Evolutionary conservation across 2,888 invertebrate genomes (phyloP).

Genomic region (Cinara cedri): DNA sequence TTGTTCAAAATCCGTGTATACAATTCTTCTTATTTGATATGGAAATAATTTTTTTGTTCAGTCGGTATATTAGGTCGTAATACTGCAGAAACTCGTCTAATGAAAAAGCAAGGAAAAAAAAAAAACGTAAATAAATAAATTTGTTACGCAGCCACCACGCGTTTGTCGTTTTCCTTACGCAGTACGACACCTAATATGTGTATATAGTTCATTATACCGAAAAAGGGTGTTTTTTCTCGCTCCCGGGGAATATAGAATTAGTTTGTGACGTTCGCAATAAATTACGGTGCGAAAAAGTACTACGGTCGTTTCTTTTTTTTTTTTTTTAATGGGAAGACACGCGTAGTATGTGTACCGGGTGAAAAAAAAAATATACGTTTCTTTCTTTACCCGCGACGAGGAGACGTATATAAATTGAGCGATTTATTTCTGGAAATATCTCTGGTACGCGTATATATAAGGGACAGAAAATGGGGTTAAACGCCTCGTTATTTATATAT

Average conservation of each 20-base stretch:
- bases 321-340: conserved; percentile 41
- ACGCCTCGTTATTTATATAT: conserved; percentile 54
- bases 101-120: conserved; percentile 28
- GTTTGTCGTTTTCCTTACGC: background rate
- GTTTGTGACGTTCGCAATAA: conserved; percentile 52
- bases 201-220: conserved; percentile 16
- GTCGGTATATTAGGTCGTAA: too few relatives aligned
- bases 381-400: conserved; percentile 33
- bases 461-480: conserved; percentile 52
- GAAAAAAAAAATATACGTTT: conserved; percentile 17
- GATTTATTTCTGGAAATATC: conserved; percentile 52
- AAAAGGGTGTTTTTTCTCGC: conserved; percentile 42
- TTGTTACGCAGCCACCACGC: conserved; percentile 25
- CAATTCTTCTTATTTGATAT: too few relatives aligned
- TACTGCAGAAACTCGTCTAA: background rate
- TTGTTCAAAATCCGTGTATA: too few relatives aligned
- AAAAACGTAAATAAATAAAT: conserved; percentile 50
- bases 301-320: too few relatives aligned
- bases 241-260: conserved; percentile 44
- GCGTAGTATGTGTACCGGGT: background rate
- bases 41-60: too few relatives aligned
- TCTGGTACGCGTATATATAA: background rate
- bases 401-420: conserved; percentile 47
- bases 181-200: background rate
- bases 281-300: conserved; percentile 55